A percentile compares a stretch with the other conserved stretches of the same genome.
These are phyloP conservation scores for Pungitius pungitius DNA, from an alignment of 2,113 vertebrate species.

Conservation along the genomic window DNA sequence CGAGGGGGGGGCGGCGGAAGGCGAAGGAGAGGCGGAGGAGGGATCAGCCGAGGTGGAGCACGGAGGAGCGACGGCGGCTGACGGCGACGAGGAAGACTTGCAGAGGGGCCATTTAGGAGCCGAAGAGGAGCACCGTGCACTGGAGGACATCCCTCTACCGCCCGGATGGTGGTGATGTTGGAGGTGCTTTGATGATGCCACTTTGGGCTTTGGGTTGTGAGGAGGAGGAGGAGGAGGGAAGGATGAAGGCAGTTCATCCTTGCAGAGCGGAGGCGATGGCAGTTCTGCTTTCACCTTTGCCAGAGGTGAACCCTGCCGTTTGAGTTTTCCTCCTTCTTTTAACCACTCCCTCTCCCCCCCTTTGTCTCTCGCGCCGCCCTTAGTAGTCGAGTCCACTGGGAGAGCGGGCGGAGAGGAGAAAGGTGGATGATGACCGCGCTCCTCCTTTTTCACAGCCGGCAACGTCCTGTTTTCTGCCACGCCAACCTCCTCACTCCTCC, in stretches of 20 bases:
- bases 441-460: constrained; percentile 66
- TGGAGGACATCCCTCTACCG: constrained; percentile 48
- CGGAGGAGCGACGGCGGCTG: constrained; percentile 5
- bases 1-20: constrained; percentile 10
- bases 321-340: constrained; percentile 26
- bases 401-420: constrained; percentile 1
- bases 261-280: constrained; percentile 54
- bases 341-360: constrained; percentile 16
- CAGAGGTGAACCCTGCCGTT: constrained; percentile 72
- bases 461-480: constrained; percentile 39
- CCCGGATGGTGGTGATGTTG: constrained; percentile 49
- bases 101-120: constrained; percentile 27
- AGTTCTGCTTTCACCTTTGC: constrained; percentile 79
- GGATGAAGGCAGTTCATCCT: constrained; percentile 59
- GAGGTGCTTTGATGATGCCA: constrained; percentile 44
- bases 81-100: constrained; percentile 34
- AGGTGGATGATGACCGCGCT: constrained; percentile 32
- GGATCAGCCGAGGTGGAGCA: constrained; percentile 3
- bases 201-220: constrained; percentile 76
- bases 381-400: background rate
- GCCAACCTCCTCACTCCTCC: constrained; percentile 46
- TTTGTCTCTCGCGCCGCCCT: background rate
- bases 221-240: constrained; percentile 34
- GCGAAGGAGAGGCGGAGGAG: constrained; percentile 33
- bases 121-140: constrained; percentile 7